Percentiles rank a stretch among this genome's conserved stretches.
Conservation (phyloP, 2,113 vertebrate species). For the Rhabdomys dilectus region DNA sequence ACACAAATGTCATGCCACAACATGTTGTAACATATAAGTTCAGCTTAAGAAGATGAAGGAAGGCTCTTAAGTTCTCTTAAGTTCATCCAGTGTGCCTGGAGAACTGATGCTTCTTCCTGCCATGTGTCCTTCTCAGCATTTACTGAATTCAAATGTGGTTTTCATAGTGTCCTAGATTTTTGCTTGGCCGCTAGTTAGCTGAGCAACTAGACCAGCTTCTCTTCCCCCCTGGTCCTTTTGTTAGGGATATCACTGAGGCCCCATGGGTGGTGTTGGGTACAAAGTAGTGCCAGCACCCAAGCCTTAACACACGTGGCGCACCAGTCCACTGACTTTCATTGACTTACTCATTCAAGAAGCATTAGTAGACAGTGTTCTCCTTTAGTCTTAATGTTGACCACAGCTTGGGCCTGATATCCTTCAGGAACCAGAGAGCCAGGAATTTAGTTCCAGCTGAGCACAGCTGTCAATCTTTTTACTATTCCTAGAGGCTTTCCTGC, state of each 20-base stretch:
- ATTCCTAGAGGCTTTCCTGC: not conserved
- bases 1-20: not conserved
- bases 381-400: not conserved
- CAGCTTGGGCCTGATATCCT: accelerated
- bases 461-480: not conserved
- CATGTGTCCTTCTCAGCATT: accelerated
- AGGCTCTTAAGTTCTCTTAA: not conserved
- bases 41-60: not conserved
- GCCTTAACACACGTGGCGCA: not conserved
- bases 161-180: not conserved
- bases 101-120: accelerated
- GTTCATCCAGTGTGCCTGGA: accelerated
- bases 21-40: not conserved
- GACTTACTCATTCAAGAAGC: not conserved
- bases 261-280: not conserved
- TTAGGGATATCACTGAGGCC: not conserved
- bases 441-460: not conserved
- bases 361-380: accelerated
- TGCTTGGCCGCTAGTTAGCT: not conserved
- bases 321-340: not conserved
- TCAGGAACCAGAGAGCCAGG: not conserved
- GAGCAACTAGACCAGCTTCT: not conserved
- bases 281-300: not conserved
- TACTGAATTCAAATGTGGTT: not conserved
- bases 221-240: not conserved